Evolutionary conservation across 2,113 vertebrate species (phyloP).

Genomic region (Urocynchramus pylzowi): DNA sequence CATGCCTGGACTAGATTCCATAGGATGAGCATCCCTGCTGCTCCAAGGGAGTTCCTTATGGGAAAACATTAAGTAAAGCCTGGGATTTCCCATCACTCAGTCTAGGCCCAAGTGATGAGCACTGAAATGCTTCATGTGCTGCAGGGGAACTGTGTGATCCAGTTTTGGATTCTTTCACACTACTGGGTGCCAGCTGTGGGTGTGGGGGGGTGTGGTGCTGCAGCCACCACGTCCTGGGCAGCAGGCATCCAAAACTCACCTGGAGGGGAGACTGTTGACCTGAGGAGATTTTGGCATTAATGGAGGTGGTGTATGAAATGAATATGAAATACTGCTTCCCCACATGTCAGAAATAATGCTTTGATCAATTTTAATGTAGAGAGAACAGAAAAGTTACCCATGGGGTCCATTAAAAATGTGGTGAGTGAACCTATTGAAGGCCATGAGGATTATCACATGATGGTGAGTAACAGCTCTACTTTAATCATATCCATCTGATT

Average conservation of each 20-base stretch:
- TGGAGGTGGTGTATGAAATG: neutral
- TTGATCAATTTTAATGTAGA: conserved; percentile 77
- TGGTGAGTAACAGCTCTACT: conserved; percentile 78
- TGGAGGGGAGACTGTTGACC: neutral
- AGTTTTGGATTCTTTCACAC: neutral
- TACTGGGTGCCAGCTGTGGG: neutral
- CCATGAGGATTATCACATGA: conserved; percentile 98
- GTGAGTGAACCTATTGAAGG: conserved; percentile 97
- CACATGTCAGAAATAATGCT: neutral
- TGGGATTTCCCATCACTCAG: neutral
- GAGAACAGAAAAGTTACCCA: conserved; percentile 97
- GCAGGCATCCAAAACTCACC: neutral
- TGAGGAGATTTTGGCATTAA: neutral
- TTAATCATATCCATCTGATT: neutral
- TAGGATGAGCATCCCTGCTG: neutral
- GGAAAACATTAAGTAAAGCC: neutral
- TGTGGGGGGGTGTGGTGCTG: neutral
- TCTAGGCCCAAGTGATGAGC: neutral
- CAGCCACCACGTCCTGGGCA: neutral
- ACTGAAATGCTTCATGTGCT: neutral
- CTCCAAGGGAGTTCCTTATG: rapidly evolving
- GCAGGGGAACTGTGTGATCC: neutral
- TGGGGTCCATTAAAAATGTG: conserved; percentile 99
- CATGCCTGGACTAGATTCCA: neutral
- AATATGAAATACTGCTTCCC: neutral